Evolutionary conservation across 1,140 invertebrate genomes (phyloP), one percentile per base, ranked within the genome.

Genomic region (Drosophila obscura): DNA sequence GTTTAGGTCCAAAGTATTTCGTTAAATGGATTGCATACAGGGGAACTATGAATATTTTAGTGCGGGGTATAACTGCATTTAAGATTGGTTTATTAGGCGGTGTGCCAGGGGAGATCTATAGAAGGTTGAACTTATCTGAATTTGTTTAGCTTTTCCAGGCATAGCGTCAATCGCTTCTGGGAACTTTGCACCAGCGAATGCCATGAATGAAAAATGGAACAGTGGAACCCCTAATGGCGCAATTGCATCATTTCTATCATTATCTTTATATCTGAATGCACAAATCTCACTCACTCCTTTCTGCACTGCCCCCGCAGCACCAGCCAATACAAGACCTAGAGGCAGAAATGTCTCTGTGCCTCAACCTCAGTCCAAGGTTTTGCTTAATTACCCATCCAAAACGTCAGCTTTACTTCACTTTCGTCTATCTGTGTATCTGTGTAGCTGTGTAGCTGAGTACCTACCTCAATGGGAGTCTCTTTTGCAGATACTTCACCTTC

Each of bases 401-500:
- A 24, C 41, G 44, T 68, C 72, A 50, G 49, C 35, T 59, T 65
- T 31, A 46, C 72, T 64, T 71, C 58, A 49, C 53, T 58, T 53
- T 15, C 13, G 15, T 16, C 15, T 5, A 5, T 53, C 26, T 65
- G 50, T 65, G 50, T 57, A 58, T 68, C n/a, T 39, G 22, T 55
- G 19, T 3, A 22, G 35, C 50, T 51, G 60, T 53, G 19, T 4
- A 11, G 35, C 50, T 51, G 60, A 51, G 16, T 76, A 51, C 80
- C 80, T 80, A 65, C 80, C 80, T 83, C 80, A 80, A 83, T 84
- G 65, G 35, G 28, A 65, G 57, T 57, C 57, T 31, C 8, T 50
- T 68, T 50, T 63, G n/a, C 41, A 22, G 35, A 53, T 31, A 68
- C 73, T 50, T 76, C 81, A 85, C 81, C 81, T 84, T 84, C 80